Evolutionary conservation across 1,140 invertebrate genomes (phyloP).

Genomic region (Wiebesia pumilae): DNA sequence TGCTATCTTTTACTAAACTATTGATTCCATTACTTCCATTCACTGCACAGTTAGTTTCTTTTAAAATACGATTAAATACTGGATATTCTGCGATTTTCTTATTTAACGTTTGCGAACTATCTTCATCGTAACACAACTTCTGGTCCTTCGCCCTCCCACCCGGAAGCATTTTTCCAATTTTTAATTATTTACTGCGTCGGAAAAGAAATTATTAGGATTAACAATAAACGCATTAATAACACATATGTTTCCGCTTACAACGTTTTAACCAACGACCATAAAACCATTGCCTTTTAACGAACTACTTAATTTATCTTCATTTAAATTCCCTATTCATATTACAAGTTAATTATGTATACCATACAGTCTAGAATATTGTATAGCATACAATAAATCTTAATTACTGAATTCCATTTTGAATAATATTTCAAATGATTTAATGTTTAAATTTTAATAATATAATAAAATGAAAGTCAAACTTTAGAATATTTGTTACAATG

Average conservation of each 20-base stretch:
- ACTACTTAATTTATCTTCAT: conserved; percentile 46
- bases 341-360: conserved; percentile 23
- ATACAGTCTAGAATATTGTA: background rate
- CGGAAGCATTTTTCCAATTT: conserved; percentile 32
- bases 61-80: conserved; percentile 10
- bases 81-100: background rate
- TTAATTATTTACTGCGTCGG: background rate
- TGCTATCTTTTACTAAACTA: background rate
- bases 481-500: no score
- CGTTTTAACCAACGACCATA: conserved; percentile 41
- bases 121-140: background rate
- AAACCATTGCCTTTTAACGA: conserved; percentile 37
- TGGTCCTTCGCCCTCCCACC: conserved; percentile 1
- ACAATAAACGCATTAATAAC: background rate
- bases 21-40: conserved; percentile 6
- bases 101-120: background rate
- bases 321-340: conserved; percentile 44
- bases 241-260: conserved; percentile 23
- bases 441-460: background rate
- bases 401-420: background rate
- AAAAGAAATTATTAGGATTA: background rate
- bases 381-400: background rate
- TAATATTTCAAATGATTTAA: background rate
- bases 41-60: background rate
- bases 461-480: background rate